A percentile compares a stretch with the other conserved stretches of the same genome.
Evolutionary conservation across 2,888 invertebrate genomes (phyloP).

Genomic region (Lepidochitona cinerea): DNA sequence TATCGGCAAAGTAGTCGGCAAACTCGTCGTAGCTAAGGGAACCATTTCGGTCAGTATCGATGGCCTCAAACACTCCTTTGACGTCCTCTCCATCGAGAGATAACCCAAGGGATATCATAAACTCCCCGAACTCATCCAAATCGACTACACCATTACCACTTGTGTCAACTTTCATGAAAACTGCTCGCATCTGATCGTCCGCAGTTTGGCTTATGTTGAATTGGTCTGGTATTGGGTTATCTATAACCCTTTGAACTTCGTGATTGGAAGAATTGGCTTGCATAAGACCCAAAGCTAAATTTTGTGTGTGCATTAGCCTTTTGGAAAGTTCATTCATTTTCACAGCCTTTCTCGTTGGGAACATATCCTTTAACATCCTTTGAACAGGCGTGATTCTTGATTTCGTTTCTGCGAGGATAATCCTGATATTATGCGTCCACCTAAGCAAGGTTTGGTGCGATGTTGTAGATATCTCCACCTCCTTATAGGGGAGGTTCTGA

Average conservation of each 20-base stretch:
- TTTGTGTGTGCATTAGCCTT: no score
- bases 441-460: background rate
- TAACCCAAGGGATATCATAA: conserved; percentile 28
- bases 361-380: background rate
- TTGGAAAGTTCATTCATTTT: no score
- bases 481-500: conserved; percentile 22
- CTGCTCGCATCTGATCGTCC: conserved; percentile 24
- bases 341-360: no score
- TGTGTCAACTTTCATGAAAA: conserved; percentile 32
- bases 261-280: no score
- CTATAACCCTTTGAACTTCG: no score
- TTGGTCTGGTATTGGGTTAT: no score
- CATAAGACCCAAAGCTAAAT: no score
- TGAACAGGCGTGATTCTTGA: background rate
- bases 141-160: conserved; percentile 34
- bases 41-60: conserved; percentile 21
- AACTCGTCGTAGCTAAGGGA: conserved; percentile 30
- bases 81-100: conserved; percentile 23
- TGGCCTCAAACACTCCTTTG: conserved; percentile 20
- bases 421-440: background rate
- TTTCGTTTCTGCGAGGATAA: background rate
- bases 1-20: conserved; percentile 25
- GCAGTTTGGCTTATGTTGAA: no score
- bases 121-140: conserved; percentile 26
- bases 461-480: conserved; percentile 23